phyloP scores from a whole-genome alignment of 2,797 vertebrate genomes.

The Hippoglossus hippoglossus region DNA sequence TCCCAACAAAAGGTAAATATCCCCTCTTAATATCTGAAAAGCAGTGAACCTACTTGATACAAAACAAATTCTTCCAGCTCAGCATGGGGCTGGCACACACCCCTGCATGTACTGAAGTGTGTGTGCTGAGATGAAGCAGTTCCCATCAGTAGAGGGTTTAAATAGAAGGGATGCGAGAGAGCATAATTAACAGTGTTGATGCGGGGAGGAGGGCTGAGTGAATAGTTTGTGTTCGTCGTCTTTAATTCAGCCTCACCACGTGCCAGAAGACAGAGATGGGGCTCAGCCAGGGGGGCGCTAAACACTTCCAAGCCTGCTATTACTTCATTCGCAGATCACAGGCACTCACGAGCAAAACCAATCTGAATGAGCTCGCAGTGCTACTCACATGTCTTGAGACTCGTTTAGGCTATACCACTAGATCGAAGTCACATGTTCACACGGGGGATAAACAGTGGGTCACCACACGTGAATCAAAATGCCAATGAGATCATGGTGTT shows the following conservation, averaged over 20 bases:
- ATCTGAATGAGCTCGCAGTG: slow-evolving; percentile 32
- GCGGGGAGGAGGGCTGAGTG: slow-evolving; percentile 54
- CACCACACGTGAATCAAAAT: slow-evolving; percentile 34
- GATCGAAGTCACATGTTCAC: slow-evolving; percentile 27
- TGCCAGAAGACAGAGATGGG: slow-evolving; percentile 59
- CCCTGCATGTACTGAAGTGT: slow-evolving; percentile 20
- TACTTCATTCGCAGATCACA: slow-evolving; percentile 62
- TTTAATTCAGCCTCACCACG: slow-evolving; percentile 75
- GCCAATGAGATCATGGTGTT: slow-evolving; percentile 26
- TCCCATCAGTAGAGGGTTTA: slow-evolving; percentile 67
- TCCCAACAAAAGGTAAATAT: slow-evolving; percentile 33
- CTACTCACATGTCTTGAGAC: slow-evolving; percentile 25
- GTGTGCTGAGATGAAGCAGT: slow-evolving; percentile 43
- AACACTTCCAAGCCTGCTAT: slow-evolving; percentile 67
- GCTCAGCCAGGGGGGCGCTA: slow-evolving; percentile 53
- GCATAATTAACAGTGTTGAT: slow-evolving; percentile 76
- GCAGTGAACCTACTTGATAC: slow-evolving; percentile 50
- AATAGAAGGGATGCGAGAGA: slow-evolving; percentile 66
- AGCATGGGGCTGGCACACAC: slow-evolving; percentile 48
- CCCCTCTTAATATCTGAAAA: slow-evolving; percentile 41
- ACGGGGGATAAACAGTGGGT: slow-evolving; percentile 1
- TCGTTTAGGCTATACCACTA: slow-evolving; percentile 23
- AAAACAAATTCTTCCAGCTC: slow-evolving; percentile 58
- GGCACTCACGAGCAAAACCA: slow-evolving; percentile 51
- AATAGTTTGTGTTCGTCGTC: slow-evolving; percentile 62